Percentiles rank a stretch among this genome's conserved stretches.
Evolutionary conservation across 2,888 invertebrate species (phyloP).

Genomic region (Heliconius sara): DNA sequence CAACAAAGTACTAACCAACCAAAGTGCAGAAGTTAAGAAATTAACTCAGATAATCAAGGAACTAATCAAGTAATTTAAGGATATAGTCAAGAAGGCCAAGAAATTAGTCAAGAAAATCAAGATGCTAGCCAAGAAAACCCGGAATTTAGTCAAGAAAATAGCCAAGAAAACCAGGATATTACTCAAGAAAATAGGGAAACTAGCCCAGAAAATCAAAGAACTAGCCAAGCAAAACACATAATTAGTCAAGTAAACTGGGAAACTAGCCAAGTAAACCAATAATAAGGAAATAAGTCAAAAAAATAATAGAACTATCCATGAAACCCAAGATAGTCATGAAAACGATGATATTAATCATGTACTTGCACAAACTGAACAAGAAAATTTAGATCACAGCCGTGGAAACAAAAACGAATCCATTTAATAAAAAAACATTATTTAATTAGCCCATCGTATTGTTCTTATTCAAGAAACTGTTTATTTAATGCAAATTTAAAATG

Average conservation of each 20-base stretch:
- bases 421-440: not conserved
- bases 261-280: too few species aligned
- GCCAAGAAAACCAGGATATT: constrained; percentile 30
- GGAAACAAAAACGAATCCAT: constrained; percentile 1
- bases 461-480: not conserved
- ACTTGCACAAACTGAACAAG: not conserved
- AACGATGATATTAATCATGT: constrained; percentile 38
- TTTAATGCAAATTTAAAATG: not conserved
- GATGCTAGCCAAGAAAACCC: constrained; percentile 36
- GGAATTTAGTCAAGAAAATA: constrained; percentile 10
- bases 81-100: constrained; percentile 33
- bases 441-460: not conserved
- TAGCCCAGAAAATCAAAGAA: constrained; percentile 32
- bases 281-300: too few species aligned
- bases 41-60: constrained; percentile 30
- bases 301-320: constrained; percentile 34
- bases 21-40: constrained; percentile 40
- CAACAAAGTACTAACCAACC: not conserved
- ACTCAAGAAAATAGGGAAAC: not conserved
- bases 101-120: constrained; percentile 39
- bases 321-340: constrained; percentile 35
- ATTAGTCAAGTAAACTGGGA: constrained; percentile 10
- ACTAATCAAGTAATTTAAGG: constrained; percentile 40
- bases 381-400: not conserved
- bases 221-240: constrained; percentile 30